phyloP scores from a whole-genome alignment of 35 echinoderm and acorn worm genomes.

The Eucidaris tribuloides region DNA sequence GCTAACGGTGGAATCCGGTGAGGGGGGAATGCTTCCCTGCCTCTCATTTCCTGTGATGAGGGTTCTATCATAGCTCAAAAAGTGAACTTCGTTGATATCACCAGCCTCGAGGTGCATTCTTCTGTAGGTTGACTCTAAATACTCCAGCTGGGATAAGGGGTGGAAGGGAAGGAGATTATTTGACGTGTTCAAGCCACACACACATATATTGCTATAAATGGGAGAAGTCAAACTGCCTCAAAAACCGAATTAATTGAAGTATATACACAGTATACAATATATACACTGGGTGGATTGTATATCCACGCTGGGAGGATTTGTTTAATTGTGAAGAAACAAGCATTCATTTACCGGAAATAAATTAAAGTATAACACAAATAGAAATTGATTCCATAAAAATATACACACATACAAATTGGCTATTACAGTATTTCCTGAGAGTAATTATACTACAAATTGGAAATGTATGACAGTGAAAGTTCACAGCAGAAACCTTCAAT shows the following conservation, averaged over 20 bases:
- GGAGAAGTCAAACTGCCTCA: not conserved
- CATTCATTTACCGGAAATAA: too few species aligned
- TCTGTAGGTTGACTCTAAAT: constrained; percentile 57
- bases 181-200: not conserved
- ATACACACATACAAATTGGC: too few species aligned
- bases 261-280: not conserved
- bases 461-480: too few species aligned
- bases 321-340: not conserved
- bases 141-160: constrained; percentile 40
- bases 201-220: not conserved
- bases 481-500: too few species aligned
- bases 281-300: not conserved
- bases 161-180: not conserved
- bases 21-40: not conserved
- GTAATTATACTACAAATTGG: too few species aligned
- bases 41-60: constrained; percentile 4
- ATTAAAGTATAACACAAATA: too few species aligned
- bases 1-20: constrained; percentile 28
- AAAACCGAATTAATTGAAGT: not conserved
- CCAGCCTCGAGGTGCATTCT: constrained; percentile 24
- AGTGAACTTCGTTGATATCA: constrained; percentile 71
- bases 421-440: too few species aligned
- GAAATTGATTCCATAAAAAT: too few species aligned
- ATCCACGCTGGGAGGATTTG: not conserved
- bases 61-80: constrained; percentile 31